Evolutionary conservation across 1,140 invertebrate species (phyloP), one percentile per base, ranked within the genome.

Genomic region (Streblospio benedicti): DNA sequence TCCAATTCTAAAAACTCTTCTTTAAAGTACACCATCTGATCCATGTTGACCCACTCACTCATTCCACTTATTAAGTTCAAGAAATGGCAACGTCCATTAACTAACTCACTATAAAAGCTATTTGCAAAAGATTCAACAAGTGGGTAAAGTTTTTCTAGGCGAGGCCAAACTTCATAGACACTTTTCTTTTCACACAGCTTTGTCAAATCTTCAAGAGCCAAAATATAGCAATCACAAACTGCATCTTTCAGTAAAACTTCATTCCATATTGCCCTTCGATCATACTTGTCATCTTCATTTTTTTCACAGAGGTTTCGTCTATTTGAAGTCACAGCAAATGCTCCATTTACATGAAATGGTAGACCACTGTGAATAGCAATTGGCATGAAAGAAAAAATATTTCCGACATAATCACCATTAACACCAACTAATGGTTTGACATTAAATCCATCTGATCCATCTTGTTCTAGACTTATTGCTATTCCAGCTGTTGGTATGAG

Each of bases 261-360:
- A 50, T 72, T 72, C 70, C 70, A 72, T 16, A 61, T 41, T 41
- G 53, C 63, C 20, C 50, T 59, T 27, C 32, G 20, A 20, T 51
- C 41, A 20, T 20, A 43, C 47, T 63, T 68, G 35, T 68, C 64
- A 51, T 69, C 66, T 55, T 55, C 51, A n/a, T 45, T 63, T n/a
- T 54, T 20, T 20, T 35, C 30, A 9, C 54, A 2, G 33, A 71
- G 58, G 44, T 55, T 51, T 38, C 60, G 57, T 27, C 69, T 60
- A 45, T 66, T 58, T n/a, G 64, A 62, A 1, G 59, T 66, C n/a
- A 71, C 47, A 23, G 65, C 57, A 66, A 73, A 72, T 4, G 61
- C 47, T 18, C 58, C 68, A 55, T 71, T 72, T 20, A 69, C 58
- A 41, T 67, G 63, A 31, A 68, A 53, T 33, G 65, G 65, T 16